Percentiles rank a stretch among this genome's conserved stretches.
Conservation (phyloP, 2,797 vertebrate genomes). For the Heterohyrax brucei region DNA sequence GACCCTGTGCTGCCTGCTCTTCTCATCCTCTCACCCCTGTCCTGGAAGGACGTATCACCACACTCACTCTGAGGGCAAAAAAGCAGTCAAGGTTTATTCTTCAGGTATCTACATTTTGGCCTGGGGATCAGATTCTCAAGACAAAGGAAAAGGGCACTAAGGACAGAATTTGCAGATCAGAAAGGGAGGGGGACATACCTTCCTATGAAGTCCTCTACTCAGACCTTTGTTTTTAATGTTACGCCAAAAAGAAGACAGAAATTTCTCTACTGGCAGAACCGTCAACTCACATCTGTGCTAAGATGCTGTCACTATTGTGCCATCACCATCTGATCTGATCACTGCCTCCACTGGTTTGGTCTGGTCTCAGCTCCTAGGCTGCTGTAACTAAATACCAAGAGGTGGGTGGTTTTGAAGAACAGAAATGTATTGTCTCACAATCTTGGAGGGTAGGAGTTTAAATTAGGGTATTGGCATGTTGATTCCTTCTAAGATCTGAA, state of each 20-base stretch:
- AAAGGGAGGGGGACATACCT: neutral
- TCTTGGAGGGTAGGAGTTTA: too few relatives aligned
- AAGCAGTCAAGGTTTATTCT: neutral
- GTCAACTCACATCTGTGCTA: neutral
- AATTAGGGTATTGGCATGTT: too few relatives aligned
- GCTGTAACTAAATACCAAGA: neutral
- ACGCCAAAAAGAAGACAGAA: neutral
- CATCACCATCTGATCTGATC: neutral
- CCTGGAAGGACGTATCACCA: neutral
- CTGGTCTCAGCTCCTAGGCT: neutral
- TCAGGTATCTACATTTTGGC: neutral
- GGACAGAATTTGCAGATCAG: neutral
- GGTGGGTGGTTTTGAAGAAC: too few relatives aligned
- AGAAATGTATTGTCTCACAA: too few relatives aligned
- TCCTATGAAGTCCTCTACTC: neutral
- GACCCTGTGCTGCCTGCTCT: neutral
- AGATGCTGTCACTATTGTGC: neutral
- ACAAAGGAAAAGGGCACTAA: neutral
- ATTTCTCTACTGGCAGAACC: neutral
- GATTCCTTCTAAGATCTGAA: too few relatives aligned
- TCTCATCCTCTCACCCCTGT: neutral
- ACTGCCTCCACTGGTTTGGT: too few relatives aligned
- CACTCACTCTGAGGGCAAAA: neutral
- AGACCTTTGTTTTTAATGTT: neutral
- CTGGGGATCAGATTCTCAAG: neutral